A percentile compares a stretch with the other conserved stretches of the same genome.
These are phyloP conservation scores for Megaceryle torquata DNA, from an alignment of 2,113 vertebrate species.

Conservation along the genomic window DNA sequence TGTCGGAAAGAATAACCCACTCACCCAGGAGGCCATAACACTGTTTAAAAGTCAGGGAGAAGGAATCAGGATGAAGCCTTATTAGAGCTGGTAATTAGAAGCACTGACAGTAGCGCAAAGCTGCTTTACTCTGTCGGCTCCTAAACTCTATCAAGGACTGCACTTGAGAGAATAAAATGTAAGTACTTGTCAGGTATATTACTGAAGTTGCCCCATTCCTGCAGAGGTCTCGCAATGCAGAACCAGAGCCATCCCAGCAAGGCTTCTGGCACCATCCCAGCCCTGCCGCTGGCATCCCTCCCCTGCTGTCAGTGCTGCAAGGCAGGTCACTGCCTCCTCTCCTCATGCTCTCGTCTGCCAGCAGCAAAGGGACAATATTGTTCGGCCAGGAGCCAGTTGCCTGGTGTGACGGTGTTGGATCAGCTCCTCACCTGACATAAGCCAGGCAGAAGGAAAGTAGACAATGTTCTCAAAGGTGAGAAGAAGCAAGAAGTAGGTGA, in stretches of 20 bases:
- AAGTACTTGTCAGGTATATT: constrained; percentile 4
- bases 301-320: constrained; percentile 14
- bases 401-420: neutral
- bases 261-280: constrained; percentile 33
- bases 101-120: constrained; percentile 23
- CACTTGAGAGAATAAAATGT: constrained; percentile 5
- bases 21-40: neutral
- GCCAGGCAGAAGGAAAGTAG: constrained; percentile 45
- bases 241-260: neutral
- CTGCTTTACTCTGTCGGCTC: neutral
- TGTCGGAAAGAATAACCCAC: neutral
- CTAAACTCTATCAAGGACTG: neutral
- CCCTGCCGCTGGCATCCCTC: neutral
- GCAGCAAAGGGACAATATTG: constrained; percentile 43
- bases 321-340: constrained; percentile 28
- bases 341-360: neutral
- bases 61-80: neutral
- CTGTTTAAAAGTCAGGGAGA: neutral
- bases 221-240: neutral
- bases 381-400: neutral
- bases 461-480: constrained; percentile 63
- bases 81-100: constrained; percentile 43
- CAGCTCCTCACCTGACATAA: constrained; percentile 58
- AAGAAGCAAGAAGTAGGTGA: constrained; percentile 53
- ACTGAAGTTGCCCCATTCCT: neutral